Conservation (phyloP, 2,113 vertebrate species). For the Athene noctua region DNA sequence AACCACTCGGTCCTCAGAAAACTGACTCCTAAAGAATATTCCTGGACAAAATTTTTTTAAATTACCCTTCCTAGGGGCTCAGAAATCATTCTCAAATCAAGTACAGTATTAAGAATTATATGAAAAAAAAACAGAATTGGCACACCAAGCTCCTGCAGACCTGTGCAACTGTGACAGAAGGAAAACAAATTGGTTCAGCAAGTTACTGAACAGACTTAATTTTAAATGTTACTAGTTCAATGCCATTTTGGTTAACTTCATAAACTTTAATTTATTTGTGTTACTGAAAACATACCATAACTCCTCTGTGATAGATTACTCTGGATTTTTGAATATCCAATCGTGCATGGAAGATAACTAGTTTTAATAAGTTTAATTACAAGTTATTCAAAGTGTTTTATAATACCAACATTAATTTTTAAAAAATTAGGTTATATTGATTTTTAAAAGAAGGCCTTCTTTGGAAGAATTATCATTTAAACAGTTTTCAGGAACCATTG, state of each 20-base stretch:
- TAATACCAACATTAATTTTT: constrained; percentile 53
- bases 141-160: background rate
- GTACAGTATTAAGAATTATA: background rate
- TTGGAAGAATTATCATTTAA: constrained; percentile 41
- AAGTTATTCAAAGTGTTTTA: constrained; percentile 35
- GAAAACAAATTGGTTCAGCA: background rate
- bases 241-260: constrained; percentile 35
- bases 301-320: constrained; percentile 39
- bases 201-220: constrained; percentile 13
- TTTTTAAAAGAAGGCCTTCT: constrained; percentile 1
- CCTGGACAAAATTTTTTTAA: background rate
- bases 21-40: background rate
- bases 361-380: constrained; percentile 62
- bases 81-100: background rate
- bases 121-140: background rate
- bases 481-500: background rate
- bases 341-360: constrained; percentile 44
- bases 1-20: background rate
- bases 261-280: constrained; percentile 29
- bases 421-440: constrained; percentile 46
- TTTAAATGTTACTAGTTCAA: constrained; percentile 18
- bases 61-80: background rate
- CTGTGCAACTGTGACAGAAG: background rate
- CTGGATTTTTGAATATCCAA: constrained; percentile 58
- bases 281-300: constrained; percentile 1